These are phyloP conservation scores for Hydrozoanthus tunicans DNA, from an alignment of 64 coral and sea anemone genomes.

Conservation along the genomic window DNA sequence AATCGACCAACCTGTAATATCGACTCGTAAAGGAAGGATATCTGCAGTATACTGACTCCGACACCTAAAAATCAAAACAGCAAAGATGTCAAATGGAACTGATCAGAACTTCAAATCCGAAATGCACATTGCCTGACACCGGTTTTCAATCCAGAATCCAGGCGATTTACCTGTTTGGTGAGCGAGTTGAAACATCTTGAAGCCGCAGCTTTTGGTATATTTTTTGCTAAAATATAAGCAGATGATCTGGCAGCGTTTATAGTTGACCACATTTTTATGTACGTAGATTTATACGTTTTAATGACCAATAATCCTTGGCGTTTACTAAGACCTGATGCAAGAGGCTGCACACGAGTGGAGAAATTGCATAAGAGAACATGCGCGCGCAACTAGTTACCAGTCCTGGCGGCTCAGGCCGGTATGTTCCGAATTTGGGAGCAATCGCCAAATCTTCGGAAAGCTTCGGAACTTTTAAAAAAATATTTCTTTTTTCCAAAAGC, in stretches of 20 bases:
- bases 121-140: background rate
- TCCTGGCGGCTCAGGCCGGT: background rate
- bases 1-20: conserved; percentile 46
- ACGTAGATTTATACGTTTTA: background rate
- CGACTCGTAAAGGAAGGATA: conserved; percentile 10
- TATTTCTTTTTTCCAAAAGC: too few relatives aligned
- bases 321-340: conserved; percentile 37
- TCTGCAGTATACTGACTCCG: conserved; percentile 25
- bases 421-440: conserved; percentile 6
- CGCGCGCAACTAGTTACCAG: conserved; percentile 12
- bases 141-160: conserved; percentile 9
- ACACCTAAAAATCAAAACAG: conserved; percentile 11
- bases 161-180: conserved; percentile 29
- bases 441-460: background rate
- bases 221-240: conserved; percentile 37
- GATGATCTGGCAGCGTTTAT: conserved; percentile 52
- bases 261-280: conserved; percentile 32
- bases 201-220: conserved; percentile 22
- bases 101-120: background rate
- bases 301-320: background rate
- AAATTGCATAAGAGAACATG: conserved; percentile 30
- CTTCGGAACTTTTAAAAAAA: background rate
- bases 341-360: conserved; percentile 6
- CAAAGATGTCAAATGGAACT: background rate
- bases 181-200: conserved; percentile 43